These are phyloP conservation scores for Ditylenchus dipsaci DNA, from an alignment of 1,140 invertebrate genomes.

Conservation along the genomic window DNA sequence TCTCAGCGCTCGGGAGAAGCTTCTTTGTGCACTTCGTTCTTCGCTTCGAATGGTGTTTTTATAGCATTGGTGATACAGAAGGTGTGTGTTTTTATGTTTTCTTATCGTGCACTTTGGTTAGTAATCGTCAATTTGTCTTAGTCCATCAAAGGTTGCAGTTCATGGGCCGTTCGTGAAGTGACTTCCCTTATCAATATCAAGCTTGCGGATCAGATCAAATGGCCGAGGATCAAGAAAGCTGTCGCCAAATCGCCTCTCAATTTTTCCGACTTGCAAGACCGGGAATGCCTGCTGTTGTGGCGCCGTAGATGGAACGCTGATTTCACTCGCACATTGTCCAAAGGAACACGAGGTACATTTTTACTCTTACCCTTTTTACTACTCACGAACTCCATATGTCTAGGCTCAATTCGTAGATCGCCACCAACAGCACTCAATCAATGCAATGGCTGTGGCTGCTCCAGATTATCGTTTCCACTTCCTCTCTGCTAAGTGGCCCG, in stretches of 20 bases:
- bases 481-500: too few species aligned
- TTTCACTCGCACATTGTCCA: not conserved
- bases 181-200: not conserved
- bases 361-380: too few species aligned
- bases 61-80: not conserved
- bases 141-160: not conserved
- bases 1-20: too few species aligned
- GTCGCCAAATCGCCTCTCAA: not conserved
- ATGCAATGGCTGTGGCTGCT: too few species aligned
- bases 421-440: too few species aligned
- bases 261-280: not conserved
- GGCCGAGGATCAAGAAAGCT: not conserved
- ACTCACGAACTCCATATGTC: too few species aligned
- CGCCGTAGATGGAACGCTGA: conserved; percentile 18
- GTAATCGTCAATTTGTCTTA: not conserved
- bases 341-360: too few species aligned
- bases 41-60: not conserved
- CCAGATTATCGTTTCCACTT: too few species aligned
- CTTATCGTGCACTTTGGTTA: not conserved
- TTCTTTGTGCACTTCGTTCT: not conserved
- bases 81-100: too few species aligned
- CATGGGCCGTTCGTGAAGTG: not conserved
- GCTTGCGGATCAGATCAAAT: not conserved
- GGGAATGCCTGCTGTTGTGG: not conserved
- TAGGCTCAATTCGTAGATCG: too few species aligned